Evolutionary conservation across 2,113 vertebrate genomes (phyloP).

Genomic region (Aphyosemion australe): DNA sequence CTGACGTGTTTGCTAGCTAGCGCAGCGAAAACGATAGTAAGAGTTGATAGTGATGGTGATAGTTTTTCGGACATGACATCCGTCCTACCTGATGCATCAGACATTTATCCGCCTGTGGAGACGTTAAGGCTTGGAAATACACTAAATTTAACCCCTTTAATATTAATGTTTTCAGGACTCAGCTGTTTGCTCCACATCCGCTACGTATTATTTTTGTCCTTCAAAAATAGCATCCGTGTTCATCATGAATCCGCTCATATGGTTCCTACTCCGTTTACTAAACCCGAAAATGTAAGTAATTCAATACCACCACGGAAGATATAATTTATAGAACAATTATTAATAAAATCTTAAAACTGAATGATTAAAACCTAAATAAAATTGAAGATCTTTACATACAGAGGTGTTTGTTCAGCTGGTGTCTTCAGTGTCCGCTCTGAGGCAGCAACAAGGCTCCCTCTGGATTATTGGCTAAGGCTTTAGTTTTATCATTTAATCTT

Average conservation of each 20-base stretch:
- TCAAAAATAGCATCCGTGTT: constrained; percentile 52
- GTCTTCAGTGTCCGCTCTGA: constrained; percentile 25
- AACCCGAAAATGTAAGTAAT: no score
- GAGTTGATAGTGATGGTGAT: no score
- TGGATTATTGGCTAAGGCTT: constrained; percentile 77
- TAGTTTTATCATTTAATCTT: constrained; percentile 43
- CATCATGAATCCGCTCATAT: background rate
- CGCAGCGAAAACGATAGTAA: background rate
- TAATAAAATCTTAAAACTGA: no score
- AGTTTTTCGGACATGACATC: background rate
- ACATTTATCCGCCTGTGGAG: constrained; percentile 74
- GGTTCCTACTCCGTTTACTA: background rate
- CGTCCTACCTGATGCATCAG: constrained; percentile 73
- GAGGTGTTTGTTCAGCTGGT: constrained; percentile 5
- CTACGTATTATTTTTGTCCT: constrained; percentile 60
- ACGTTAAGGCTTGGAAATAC: constrained; percentile 1
- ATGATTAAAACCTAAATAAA: no score
- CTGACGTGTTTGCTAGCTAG: background rate
- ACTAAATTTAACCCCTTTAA: background rate
- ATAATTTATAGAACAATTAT: no score
- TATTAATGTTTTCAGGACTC: background rate
- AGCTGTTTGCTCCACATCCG: background rate
- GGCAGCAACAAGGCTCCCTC: constrained; percentile 25
- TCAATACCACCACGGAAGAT: no score
- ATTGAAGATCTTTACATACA: constrained; percentile 14